Base-by-base conservation (phyloP, 2,888 invertebrate species). In the Cephonodes hylas region DNA sequence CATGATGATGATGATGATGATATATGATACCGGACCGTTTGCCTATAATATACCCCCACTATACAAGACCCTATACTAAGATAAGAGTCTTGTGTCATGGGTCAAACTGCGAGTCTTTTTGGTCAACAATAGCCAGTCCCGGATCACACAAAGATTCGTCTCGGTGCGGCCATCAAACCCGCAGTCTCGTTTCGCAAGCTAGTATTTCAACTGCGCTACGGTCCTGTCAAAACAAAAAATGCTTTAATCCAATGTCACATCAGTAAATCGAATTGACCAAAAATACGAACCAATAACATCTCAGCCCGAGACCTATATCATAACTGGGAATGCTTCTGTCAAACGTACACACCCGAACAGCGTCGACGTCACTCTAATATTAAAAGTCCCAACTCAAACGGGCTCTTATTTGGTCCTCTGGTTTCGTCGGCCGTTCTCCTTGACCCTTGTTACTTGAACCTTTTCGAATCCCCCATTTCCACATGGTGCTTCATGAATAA, bases 371-470 rank as follows among this genome's bases (percentile, higher is more conserved):
- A 67, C 65, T 62, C 71, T 74, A 69, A 83, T 85, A 85, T 85
- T 85, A 85, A 85, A 85, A 84, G 79, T 83, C 86, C 84, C 79
- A 74, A 71, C 78, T 84, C 84, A 85, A 80, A 79, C 75, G 74
- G 71, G 67, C 73, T 71, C 65, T 79, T 80, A 79, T 45, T 80
- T 79, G 73, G 73, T 66, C 67, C 65, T 67, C 84, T 77, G 84
- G 85, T 84, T 72, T 75, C 80, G 83, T 85, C 84, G 83, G 75
- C 81, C 80, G 83, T 82, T 85, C 72, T n/a, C 68, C 60, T 63
- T 66, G 76, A 85, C 85, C 86, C 85, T 78, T 80, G 86, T 85
- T 85, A 85, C 73, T 64, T 60, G 38, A n/a, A 38, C 38, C 38
- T n/a, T n/a, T 60, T 64, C 70, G 64, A 53, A 53, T 53, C 31